These are phyloP conservation scores for Drosophila tani DNA, from an alignment of 1,140 invertebrate species.

Conservation along the genomic window DNA sequence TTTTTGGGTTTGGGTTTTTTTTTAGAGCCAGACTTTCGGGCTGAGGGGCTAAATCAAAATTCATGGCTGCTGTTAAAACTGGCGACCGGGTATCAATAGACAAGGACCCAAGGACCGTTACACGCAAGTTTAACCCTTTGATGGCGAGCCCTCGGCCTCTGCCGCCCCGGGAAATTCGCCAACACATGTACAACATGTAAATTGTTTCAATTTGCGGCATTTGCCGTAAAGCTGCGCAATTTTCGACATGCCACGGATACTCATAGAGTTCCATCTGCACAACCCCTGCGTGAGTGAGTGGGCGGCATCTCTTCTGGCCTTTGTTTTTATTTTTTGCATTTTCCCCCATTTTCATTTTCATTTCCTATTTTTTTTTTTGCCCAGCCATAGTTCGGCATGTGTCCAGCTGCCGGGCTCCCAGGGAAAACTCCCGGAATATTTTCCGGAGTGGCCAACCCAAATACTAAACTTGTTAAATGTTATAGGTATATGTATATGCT, in stretches of 20 bases:
- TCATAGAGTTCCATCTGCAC: slow-evolving; percentile 26
- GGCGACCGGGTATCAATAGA: slow-evolving; percentile 71
- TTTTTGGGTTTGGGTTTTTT: slow-evolving; percentile 26
- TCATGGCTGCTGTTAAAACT: slow-evolving; percentile 74
- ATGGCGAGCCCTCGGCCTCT: slow-evolving; percentile 41
- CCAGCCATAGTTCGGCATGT: slow-evolving; percentile 67
- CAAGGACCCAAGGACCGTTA: slow-evolving; percentile 52
- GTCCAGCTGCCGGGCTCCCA: slow-evolving; percentile 78
- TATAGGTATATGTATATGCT: slow-evolving; percentile 49
- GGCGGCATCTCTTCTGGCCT: slow-evolving; percentile 22
- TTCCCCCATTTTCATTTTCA: neutral
- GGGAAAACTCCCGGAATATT: slow-evolving; percentile 14
- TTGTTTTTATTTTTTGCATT: slow-evolving; percentile 24
- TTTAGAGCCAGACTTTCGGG: slow-evolving; percentile 6
- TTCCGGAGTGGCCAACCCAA: slow-evolving; percentile 51
- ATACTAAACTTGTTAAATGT: slow-evolving; percentile 81
- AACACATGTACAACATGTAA: slow-evolving; percentile 81
- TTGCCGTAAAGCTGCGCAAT: slow-evolving; percentile 82
- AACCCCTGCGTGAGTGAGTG: slow-evolving; percentile 23
- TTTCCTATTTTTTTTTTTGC: slow-evolving; percentile 15
- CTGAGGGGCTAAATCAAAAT: slow-evolving; percentile 76
- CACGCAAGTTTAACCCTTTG: slow-evolving; percentile 80
- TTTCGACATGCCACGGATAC: slow-evolving; percentile 79
- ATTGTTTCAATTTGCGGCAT: slow-evolving; percentile 83
- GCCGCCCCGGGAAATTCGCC: slow-evolving; percentile 13